Conservation (phyloP, 2,113 vertebrate genomes). For the Trichechus manatus region DNA sequence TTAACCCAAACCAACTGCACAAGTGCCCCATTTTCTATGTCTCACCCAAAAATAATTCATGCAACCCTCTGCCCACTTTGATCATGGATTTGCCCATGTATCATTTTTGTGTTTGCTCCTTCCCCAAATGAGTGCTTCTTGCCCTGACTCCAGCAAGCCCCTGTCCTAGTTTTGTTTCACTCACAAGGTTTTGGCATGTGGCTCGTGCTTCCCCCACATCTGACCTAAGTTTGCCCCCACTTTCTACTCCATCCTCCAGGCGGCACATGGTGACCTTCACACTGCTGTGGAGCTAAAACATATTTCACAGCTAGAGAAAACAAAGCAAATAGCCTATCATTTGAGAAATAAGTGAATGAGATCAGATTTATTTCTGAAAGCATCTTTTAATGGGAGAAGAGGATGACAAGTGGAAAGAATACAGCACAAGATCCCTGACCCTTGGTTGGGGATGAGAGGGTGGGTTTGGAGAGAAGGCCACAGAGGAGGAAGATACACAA, state of each 20-base stretch:
- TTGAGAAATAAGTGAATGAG: background rate
- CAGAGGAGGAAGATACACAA: background rate
- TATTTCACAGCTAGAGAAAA: conserved; percentile 24
- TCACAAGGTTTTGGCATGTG: background rate
- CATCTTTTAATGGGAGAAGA: background rate
- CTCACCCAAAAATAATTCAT: background rate
- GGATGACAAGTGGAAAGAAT: background rate
- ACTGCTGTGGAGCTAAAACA: background rate
- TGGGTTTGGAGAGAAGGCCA: background rate
- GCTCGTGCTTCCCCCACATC: background rate
- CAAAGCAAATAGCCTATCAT: background rate
- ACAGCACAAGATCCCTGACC: background rate
- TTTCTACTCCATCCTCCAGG: background rate
- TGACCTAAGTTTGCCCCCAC: background rate
- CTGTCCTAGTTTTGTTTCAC: background rate
- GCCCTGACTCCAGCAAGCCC: background rate
- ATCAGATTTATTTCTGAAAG: background rate
- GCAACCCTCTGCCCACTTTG: background rate
- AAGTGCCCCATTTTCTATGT: background rate
- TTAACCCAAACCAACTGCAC: conserved; percentile 15
- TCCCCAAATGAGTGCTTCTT: background rate
- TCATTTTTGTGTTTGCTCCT: background rate
- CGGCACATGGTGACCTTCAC: background rate
- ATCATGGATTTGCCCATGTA: background rate
- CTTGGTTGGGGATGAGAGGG: background rate